A percentile compares a stretch with the other conserved stretches of the same genome.
phyloP scores from a whole-genome alignment of 2,113 vertebrate species.

The Sphaerodactylus townsendi region DNA sequence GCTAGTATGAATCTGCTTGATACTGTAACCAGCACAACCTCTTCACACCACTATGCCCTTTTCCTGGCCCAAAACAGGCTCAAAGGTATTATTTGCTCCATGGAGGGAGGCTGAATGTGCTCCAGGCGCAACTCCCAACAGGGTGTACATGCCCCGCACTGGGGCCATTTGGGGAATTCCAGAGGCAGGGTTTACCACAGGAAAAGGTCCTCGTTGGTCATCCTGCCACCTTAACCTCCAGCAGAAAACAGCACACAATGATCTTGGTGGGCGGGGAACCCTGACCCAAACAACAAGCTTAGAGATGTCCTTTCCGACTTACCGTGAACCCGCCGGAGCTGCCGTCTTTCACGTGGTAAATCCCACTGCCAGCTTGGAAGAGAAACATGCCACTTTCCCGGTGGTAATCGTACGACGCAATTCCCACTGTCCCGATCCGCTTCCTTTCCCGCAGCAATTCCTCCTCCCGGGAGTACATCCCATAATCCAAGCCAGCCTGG shows the following conservation, averaged over 20 bases:
- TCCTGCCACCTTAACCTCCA: background rate
- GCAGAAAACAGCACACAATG: background rate
- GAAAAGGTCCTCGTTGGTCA: background rate
- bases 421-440: slow-evolving; percentile 80
- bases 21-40: too few relatives aligned
- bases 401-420: slow-evolving; percentile 82
- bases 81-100: too few relatives aligned
- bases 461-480: slow-evolving; percentile 85
- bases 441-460: slow-evolving; percentile 82
- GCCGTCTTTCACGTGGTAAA: slow-evolving; percentile 81
- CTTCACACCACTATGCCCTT: too few relatives aligned
- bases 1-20: too few relatives aligned
- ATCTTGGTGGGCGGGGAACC: too few relatives aligned
- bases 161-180: background rate
- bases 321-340: slow-evolving; percentile 82
- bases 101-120: too few relatives aligned
- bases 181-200: background rate
- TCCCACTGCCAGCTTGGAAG: slow-evolving; percentile 78
- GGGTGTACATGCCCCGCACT: too few relatives aligned
- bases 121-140: too few relatives aligned
- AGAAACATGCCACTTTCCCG: slow-evolving; percentile 80
- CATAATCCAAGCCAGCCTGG: slow-evolving; percentile 82
- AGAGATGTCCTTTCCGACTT: slow-evolving; percentile 47
- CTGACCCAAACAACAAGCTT: too few relatives aligned
- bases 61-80: too few relatives aligned